These are phyloP conservation scores for Heteromyza rotundicornis DNA, from an alignment of 2,888 invertebrate species.

Conservation along the genomic window DNA sequence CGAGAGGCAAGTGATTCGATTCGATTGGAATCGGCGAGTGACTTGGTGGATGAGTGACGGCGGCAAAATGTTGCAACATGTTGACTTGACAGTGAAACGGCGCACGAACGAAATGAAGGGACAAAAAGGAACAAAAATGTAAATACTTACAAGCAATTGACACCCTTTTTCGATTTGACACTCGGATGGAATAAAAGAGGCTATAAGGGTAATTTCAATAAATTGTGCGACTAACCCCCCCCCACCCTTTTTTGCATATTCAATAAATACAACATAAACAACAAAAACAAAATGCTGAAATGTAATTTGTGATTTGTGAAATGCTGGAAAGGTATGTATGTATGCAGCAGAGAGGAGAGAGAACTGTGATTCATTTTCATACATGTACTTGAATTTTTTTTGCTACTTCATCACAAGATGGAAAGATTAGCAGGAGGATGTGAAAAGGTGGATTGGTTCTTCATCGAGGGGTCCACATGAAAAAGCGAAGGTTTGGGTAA, in stretches of 20 bases:
- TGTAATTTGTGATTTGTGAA: not conserved
- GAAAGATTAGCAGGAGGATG: too few species aligned
- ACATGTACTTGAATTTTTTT: too few species aligned
- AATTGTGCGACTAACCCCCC: conserved; percentile 31
- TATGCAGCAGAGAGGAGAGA: not conserved
- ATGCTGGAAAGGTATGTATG: not conserved
- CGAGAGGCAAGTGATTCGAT: too few species aligned
- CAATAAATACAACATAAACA: conserved; percentile 2
- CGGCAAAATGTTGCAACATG: conserved; percentile 44
- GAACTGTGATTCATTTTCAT: not conserved
- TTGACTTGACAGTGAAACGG: conserved; percentile 52
- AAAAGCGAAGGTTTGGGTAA: too few species aligned
- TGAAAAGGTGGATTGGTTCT: too few species aligned
- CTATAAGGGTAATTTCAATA: conserved; percentile 51
- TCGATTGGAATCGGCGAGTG: not conserved
- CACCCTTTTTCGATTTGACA: conserved; percentile 45
- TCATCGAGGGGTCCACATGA: too few species aligned
- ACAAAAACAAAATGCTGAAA: not conserved
- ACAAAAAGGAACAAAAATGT: conserved; percentile 20
- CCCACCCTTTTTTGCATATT: not conserved
- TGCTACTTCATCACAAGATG: too few species aligned
- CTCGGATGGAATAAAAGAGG: conserved; percentile 23
- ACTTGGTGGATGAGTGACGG: not conserved
- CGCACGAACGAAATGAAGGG: conserved; percentile 9
- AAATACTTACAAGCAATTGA: conserved; percentile 50